Percentiles rank a stretch among this genome's conserved stretches.
Conservation (phyloP, 2,113 vertebrate species). For the Cheilinus undulatus region DNA sequence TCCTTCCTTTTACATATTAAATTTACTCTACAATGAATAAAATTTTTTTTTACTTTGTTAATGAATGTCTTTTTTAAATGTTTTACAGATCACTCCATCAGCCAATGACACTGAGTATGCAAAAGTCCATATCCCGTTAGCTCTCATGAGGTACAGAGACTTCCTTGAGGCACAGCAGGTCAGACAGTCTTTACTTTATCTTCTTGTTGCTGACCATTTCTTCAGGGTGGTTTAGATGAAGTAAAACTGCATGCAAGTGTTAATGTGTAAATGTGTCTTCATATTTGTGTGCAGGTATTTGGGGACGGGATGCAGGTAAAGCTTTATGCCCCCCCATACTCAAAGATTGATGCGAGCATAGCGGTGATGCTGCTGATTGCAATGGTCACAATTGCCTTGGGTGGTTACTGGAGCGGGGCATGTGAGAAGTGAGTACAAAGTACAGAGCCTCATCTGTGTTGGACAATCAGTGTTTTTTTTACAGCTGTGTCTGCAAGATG, state of each 20-base stretch:
- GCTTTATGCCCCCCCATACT: constrained; percentile 86
- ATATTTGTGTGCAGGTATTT: constrained; percentile 81
- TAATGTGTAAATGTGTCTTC: background rate
- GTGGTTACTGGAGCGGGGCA: constrained; percentile 93
- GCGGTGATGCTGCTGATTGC: constrained; percentile 91
- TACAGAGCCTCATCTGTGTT: background rate
- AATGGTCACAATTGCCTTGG: constrained; percentile 89
- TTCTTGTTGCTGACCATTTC: background rate
- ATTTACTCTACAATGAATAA: background rate
- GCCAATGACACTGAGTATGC: constrained; percentile 86
- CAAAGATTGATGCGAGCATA: constrained; percentile 88
- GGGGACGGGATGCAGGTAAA: constrained; percentile 82
- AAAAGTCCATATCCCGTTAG: constrained; percentile 88
- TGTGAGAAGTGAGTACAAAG: constrained; percentile 85
- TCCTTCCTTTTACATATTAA: background rate
- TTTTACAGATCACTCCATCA: constrained; percentile 82
- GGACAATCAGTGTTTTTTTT: too few species aligned
- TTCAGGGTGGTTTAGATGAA: background rate
- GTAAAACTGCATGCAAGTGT: background rate
- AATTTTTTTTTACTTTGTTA: background rate
- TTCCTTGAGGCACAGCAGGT: constrained; percentile 88
- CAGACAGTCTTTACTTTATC: constrained; percentile 37
- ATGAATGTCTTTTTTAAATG: background rate
- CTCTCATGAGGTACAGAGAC: constrained; percentile 88
- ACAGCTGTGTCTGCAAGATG: too few species aligned